phyloP scores from a whole-genome alignment of 2,797 vertebrate species.

The Enteromius afrohamiltoni region DNA sequence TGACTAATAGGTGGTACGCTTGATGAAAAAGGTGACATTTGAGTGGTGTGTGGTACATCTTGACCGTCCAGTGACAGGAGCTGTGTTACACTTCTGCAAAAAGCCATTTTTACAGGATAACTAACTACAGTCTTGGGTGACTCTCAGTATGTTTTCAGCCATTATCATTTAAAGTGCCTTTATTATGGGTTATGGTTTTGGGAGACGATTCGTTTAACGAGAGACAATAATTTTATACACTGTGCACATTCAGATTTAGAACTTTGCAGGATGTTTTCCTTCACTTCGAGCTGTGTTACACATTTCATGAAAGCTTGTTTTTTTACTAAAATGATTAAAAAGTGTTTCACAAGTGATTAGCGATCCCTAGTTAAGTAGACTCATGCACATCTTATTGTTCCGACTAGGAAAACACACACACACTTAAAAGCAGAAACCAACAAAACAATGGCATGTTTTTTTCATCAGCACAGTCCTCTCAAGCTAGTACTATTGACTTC shows the following conservation, averaged over 20 bases:
- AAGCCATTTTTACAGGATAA: slow-evolving; percentile 44
- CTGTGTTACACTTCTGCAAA: slow-evolving; percentile 44
- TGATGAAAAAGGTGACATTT: slow-evolving; percentile 61
- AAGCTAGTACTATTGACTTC: not conserved
- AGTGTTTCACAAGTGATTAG: not conserved
- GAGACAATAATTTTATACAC: too few relatives aligned
- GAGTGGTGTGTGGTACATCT: slow-evolving; percentile 59
- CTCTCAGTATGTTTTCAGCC: slow-evolving; percentile 46
- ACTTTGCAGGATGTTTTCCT: too few relatives aligned
- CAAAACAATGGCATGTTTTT: too few relatives aligned
- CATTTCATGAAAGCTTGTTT: too few relatives aligned
- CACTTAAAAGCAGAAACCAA: not conserved
- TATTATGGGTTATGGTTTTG: too few relatives aligned
- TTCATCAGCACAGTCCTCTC: not conserved
- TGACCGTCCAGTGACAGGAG: slow-evolving; percentile 40
- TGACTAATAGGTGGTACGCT: slow-evolving; percentile 50
- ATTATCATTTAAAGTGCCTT: not conserved
- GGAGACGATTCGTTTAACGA: too few relatives aligned
- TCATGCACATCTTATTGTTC: not conserved
- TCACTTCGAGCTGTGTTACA: too few relatives aligned
- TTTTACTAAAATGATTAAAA: too few relatives aligned
- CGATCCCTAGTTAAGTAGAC: not conserved
- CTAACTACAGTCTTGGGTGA: slow-evolving; percentile 51
- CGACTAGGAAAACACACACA: not conserved
- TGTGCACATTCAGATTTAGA: too few relatives aligned